Evolutionary conservation across 2,797 vertebrate species (phyloP).

Genomic region (Hapalemur alaotrensis): DNA sequence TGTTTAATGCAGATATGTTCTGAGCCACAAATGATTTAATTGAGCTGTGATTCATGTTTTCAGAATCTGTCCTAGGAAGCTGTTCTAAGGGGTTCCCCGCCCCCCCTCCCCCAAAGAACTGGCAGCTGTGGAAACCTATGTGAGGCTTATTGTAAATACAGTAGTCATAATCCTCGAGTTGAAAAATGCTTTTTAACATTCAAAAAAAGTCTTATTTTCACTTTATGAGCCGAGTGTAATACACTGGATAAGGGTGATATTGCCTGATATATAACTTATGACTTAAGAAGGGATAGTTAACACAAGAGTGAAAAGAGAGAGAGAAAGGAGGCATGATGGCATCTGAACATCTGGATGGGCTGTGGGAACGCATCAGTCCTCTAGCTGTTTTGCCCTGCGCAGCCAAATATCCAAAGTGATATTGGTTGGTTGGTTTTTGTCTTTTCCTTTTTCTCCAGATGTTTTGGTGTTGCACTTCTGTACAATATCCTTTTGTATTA

Average conservation of each 20-base stretch:
- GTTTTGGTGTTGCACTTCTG: not conserved
- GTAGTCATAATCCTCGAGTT: not conserved
- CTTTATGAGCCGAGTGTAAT: not conserved
- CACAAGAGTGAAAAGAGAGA: not conserved
- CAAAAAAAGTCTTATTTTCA: not conserved
- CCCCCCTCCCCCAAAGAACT: not conserved
- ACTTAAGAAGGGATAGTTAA: not conserved
- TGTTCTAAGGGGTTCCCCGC: not conserved
- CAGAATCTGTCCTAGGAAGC: not conserved
- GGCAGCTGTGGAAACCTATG: not conserved
- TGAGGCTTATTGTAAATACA: not conserved
- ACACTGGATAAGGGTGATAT: not conserved
- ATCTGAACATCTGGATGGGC: not conserved
- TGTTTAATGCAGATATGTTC: not conserved
- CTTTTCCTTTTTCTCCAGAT: not conserved
- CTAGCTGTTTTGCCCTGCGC: not conserved
- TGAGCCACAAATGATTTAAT: not conserved
- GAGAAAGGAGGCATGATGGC: not conserved
- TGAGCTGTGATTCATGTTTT: constrained; percentile 47
- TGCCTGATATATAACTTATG: not conserved
- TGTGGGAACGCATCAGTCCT: not conserved
- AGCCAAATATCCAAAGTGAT: not conserved
- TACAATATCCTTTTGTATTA: not conserved
- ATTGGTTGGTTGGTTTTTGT: not conserved
- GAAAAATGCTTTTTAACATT: constrained; percentile 11